A percentile compares a stretch with the other conserved stretches of the same genome.
phyloP scores from a whole-genome alignment of 2,888 invertebrate genomes.

The Onchidella celtica region DNA sequence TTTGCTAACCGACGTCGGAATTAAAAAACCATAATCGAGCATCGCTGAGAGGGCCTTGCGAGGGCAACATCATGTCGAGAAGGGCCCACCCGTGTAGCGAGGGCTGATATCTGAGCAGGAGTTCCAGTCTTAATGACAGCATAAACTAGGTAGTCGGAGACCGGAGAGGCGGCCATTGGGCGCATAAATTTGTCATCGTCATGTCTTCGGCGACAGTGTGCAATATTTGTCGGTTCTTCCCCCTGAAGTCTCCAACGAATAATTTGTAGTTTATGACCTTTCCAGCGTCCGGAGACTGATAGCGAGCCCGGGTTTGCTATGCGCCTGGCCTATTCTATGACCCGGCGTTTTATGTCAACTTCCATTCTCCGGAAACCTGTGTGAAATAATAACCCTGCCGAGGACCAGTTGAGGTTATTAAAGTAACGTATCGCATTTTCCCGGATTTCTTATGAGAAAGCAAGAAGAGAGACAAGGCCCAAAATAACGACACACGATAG shows the following conservation, averaged over 20 bases:
- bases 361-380: too few species aligned
- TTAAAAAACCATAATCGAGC: not conserved
- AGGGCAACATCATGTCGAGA: not conserved
- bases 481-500: too few species aligned
- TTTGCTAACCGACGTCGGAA: too few species aligned
- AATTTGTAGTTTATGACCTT: not conserved
- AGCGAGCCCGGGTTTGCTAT: not conserved
- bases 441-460: too few species aligned
- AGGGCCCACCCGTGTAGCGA: slow-evolving; percentile 38
- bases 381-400: too few species aligned
- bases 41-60: not conserved
- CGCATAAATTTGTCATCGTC: slow-evolving; percentile 44
- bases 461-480: too few species aligned
- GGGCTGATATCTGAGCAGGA: slow-evolving; percentile 30
- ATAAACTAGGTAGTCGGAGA: slow-evolving; percentile 12
- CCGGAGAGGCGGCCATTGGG: slow-evolving; percentile 7
- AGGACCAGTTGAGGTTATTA: too few species aligned
- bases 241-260: not conserved
- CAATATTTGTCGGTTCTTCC: slow-evolving; percentile 3
- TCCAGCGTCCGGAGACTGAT: not conserved
- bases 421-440: too few species aligned
- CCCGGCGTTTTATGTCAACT: too few species aligned
- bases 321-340: too few species aligned
- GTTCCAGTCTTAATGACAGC: slow-evolving; percentile 25
- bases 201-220: slow-evolving; percentile 12